These are phyloP conservation scores for Antheraea yamamai DNA, from an alignment of 2,888 invertebrate genomes.

Conservation along the genomic window DNA sequence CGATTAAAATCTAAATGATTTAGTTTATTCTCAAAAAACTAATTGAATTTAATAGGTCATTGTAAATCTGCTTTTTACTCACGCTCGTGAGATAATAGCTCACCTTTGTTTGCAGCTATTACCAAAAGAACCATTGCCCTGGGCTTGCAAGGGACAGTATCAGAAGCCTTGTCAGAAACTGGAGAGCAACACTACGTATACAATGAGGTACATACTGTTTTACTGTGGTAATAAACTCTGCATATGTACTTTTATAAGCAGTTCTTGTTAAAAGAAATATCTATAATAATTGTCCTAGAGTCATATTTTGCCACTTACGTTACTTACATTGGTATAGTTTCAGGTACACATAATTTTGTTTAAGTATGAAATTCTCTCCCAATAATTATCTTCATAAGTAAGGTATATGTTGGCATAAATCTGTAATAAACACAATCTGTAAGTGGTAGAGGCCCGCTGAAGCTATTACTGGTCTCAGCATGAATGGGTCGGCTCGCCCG, in stretches of 20 bases:
- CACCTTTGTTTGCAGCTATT: conserved; percentile 46
- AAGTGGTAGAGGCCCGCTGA: no score
- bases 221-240: neutral
- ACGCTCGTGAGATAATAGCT: neutral
- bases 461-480: no score
- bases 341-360: neutral
- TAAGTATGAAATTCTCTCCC: neutral
- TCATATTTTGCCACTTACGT: neutral
- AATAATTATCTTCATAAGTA: neutral
- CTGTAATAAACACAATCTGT: no score
- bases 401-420: neutral
- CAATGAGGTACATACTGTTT: conserved; percentile 56
- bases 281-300: neutral
- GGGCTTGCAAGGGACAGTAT: conserved; percentile 72
- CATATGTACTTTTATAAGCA: neutral
- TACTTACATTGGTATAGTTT: neutral
- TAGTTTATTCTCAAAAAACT: neutral
- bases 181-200: conserved; percentile 64
- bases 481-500: no score
- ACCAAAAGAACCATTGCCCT: conserved; percentile 65
- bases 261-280: neutral
- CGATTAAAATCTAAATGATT: neutral
- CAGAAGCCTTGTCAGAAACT: conserved; percentile 67
- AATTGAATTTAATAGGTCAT: neutral
- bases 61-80: neutral